These are phyloP conservation scores for Thinocorus orbignyianus DNA, from an alignment of 2,113 vertebrate species.

Conservation along the genomic window DNA sequence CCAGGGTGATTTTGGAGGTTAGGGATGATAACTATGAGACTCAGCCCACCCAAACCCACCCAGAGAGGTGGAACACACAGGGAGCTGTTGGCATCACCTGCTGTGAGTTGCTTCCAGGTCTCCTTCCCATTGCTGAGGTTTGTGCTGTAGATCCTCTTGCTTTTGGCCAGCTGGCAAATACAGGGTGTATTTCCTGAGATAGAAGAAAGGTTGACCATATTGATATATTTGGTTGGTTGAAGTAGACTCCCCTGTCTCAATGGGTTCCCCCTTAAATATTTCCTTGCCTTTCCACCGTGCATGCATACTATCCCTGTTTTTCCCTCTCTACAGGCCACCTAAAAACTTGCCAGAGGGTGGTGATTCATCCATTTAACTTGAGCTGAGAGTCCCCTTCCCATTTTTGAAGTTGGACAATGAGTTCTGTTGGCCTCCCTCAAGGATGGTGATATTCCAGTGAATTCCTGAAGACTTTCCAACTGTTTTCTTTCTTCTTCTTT, in stretches of 20 bases:
- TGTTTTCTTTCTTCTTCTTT: background rate
- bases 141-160: background rate
- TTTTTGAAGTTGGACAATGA: background rate
- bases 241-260: background rate
- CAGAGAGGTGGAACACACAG: rapidly evolving
- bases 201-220: background rate
- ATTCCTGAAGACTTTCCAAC: background rate
- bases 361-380: background rate
- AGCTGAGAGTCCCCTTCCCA: background rate
- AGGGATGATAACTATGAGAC: background rate
- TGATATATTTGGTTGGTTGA: background rate
- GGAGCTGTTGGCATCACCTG: background rate
- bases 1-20: rapidly evolving
- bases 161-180: background rate
- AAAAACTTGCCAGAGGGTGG: background rate
- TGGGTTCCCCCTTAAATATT: background rate
- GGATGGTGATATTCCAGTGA: background rate
- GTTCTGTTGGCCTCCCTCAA: background rate
- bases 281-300: background rate
- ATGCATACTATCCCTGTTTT: background rate
- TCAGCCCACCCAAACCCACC: background rate
- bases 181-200: background rate
- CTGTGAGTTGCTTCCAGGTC: background rate
- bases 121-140: background rate
- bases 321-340: background rate